A percentile compares a stretch with the other conserved stretches of the same genome.
These are phyloP conservation scores for Elegia similella DNA, from an alignment of 2,888 invertebrate species.

Conservation along the genomic window DNA sequence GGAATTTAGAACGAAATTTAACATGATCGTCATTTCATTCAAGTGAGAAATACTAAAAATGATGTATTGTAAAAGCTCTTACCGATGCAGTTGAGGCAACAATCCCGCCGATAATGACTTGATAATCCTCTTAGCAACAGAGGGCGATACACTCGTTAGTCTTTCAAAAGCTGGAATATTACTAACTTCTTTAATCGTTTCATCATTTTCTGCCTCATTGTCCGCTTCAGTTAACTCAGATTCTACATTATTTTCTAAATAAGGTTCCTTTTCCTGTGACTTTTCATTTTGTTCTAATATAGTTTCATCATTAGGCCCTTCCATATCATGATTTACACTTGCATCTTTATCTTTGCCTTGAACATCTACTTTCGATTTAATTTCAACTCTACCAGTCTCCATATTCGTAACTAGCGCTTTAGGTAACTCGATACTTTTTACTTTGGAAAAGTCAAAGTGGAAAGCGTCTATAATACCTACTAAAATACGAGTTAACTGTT, in stretches of 20 bases:
- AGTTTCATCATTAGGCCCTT: slow-evolving; percentile 27
- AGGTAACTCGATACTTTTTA: slow-evolving; percentile 58
- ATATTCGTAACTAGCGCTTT: slow-evolving; percentile 55
- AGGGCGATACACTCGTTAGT: slow-evolving; percentile 83
- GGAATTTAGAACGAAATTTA: too few species aligned
- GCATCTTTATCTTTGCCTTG: slow-evolving; percentile 32
- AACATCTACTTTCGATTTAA: slow-evolving; percentile 34
- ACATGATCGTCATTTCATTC: too few species aligned
- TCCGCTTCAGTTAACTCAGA: slow-evolving; percentile 61
- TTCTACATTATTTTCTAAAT: slow-evolving; percentile 47
- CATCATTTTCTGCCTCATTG: slow-evolving; percentile 59
- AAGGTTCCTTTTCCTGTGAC: slow-evolving; percentile 47
- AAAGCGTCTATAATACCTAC: slow-evolving; percentile 93
- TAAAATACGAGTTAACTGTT: slow-evolving; percentile 89
- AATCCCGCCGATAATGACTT: slow-evolving; percentile 85
- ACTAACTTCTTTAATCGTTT: slow-evolving; percentile 45
- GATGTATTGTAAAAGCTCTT: slow-evolving; percentile 27
- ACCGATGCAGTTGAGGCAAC: slow-evolving; percentile 90
- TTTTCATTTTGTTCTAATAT: slow-evolving; percentile 46
- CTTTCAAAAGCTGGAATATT: slow-evolving; percentile 64
- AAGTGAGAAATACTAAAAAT: too few species aligned
- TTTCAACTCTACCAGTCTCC: slow-evolving; percentile 34
- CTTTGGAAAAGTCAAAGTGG: slow-evolving; percentile 92
- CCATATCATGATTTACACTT: slow-evolving; percentile 28
- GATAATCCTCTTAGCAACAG: slow-evolving; percentile 89